Base-by-base conservation (phyloP, 2,113 vertebrate species). In the Prionailurus bengalensis region DNA sequence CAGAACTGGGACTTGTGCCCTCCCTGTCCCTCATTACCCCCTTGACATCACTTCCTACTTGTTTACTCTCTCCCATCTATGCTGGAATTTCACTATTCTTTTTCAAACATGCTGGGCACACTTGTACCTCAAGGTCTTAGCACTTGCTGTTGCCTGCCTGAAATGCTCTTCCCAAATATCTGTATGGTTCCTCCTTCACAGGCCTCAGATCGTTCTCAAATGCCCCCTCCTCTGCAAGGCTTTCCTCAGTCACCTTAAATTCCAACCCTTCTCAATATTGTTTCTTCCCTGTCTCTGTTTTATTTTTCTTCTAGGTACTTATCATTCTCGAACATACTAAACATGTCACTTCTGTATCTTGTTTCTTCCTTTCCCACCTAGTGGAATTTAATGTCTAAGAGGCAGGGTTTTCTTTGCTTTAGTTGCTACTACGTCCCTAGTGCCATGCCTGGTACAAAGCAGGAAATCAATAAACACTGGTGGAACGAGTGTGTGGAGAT, bases 321-420 rank as follows among this genome's bases (percentile, higher is more conserved):
- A 55, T 1, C 14, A 71, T 21, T 68, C 58, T 51, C 48, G 13
- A 74, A 81, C 48, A 45, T 42, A 91, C n/a, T 83, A 31, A 68
- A 83, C 17, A 45, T 45, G 11, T 42, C 42, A 31, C 55, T 66
- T 63, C 36, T 1, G 31, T 55, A 74, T 4, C 61, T 65, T 68
- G 53, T 65, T 39, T 86, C 71, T 12, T 65, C 63, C 15, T 70
- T 70, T 76, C 39, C 83, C 29, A 51, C 33, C 14, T 8, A 36
- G 29, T 76, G 21, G 88, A 87, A 82, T 63, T 83, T 88, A 94
- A 31, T 63, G 63, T 53, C 58, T 12, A 91, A 74, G 51, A 82
- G 42, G 29, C 17, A 78, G 21, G 25, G 4, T 13, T 71, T 79
- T 58, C 45, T 93, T 83, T 74, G 51, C 51, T 39, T 33, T 33